phyloP scores from a whole-genome alignment of 1,140 invertebrate species.

The Aphelinus atriplicis region DNA sequence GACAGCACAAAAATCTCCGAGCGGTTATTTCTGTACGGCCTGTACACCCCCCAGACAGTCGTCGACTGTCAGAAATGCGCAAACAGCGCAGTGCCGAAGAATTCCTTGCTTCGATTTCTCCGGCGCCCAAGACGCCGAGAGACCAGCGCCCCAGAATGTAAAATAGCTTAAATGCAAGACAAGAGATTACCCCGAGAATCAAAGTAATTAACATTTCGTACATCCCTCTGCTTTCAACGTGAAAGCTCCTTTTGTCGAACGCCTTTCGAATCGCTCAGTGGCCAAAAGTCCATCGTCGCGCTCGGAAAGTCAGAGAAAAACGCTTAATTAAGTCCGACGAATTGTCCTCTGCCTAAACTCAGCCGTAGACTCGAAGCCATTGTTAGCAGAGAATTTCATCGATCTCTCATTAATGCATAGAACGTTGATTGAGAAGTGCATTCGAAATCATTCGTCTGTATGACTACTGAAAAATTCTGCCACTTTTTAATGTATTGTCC shows the following conservation, averaged over 20 bases:
- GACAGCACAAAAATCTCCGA: too few species aligned
- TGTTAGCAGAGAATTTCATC: constrained; percentile 7
- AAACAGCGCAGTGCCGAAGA: neutral
- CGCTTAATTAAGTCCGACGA: constrained; percentile 51
- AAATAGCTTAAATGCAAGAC: constrained; percentile 40
- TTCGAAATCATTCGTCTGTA: too few species aligned
- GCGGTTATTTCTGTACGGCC: too few species aligned
- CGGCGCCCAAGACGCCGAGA: constrained; percentile 32
- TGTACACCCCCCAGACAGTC: too few species aligned
- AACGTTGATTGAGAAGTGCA: too few species aligned
- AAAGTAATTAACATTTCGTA: constrained; percentile 45
- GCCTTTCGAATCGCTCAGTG: neutral
- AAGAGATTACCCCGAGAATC: constrained; percentile 39
- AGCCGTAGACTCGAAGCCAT: constrained; percentile 20
- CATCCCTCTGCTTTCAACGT: neutral
- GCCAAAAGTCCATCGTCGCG: constrained; percentile 6
- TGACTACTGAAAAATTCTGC: too few species aligned
- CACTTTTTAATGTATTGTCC: too few species aligned
- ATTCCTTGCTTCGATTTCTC: constrained; percentile 36
- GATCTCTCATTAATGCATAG: too few species aligned
- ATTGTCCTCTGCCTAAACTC: constrained; percentile 27
- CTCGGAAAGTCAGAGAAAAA: constrained; percentile 38
- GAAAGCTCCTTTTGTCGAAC: constrained; percentile 32
- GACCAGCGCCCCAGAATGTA: constrained; percentile 36
- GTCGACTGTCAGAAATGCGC: neutral